Evolutionary conservation across 2,113 vertebrate genomes (phyloP).

Genomic region (Cisticola juncidis): DNA sequence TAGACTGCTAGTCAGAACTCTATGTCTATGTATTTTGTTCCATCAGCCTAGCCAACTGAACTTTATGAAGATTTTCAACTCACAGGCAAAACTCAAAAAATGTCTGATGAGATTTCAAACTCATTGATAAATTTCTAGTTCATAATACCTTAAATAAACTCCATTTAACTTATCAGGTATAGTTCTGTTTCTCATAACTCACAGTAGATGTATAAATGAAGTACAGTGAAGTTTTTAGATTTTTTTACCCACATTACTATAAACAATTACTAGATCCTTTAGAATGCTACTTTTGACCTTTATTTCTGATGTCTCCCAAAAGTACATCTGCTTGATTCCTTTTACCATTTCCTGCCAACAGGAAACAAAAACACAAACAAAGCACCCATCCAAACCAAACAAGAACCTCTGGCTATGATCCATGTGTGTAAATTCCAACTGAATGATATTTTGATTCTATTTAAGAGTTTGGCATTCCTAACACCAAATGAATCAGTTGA

Average conservation of each 20-base stretch:
- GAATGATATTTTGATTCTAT: neutral
- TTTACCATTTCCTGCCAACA: neutral
- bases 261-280: neutral
- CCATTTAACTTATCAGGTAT: neutral
- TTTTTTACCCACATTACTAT: neutral
- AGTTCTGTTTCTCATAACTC: neutral
- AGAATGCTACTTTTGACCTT: neutral
- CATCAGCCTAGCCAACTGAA: neutral
- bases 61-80: neutral
- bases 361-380: neutral
- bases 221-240: neutral
- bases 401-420: neutral
- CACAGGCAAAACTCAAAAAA: neutral
- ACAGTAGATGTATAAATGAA: neutral
- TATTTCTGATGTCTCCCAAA: neutral
- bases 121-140: neutral
- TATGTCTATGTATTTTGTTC: neutral
- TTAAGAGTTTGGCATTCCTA: neutral
- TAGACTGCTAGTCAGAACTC: neutral
- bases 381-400: neutral
- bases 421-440: neutral
- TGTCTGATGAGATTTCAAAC: neutral
- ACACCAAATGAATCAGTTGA: neutral
- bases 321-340: neutral
- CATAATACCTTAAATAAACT: neutral